Percentiles rank a stretch among this genome's conserved stretches.
Evolutionary conservation across 2,888 invertebrate genomes (phyloP).

Genomic region (Pasiphila rectangulata): DNA sequence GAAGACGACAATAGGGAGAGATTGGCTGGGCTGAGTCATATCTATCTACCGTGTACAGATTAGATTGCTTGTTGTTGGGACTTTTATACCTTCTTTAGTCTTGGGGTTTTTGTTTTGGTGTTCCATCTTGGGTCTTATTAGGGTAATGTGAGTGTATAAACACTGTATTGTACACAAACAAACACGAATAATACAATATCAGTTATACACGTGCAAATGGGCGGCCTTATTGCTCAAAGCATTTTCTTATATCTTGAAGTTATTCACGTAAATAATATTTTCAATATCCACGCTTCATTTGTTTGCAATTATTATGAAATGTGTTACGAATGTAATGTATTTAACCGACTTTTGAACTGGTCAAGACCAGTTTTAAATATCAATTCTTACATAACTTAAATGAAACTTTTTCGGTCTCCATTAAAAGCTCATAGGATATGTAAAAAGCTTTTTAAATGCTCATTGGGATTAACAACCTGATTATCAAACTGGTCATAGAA

Average conservation of each 20-base stretch:
- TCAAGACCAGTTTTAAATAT: constrained; percentile 34
- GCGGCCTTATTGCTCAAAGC: too few species aligned
- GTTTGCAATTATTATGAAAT: constrained; percentile 25
- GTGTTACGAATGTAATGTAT: constrained; percentile 28
- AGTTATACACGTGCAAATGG: too few species aligned
- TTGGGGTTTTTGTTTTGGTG: constrained; percentile 8
- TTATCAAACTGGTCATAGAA: too few species aligned
- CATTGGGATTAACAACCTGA: neutral
- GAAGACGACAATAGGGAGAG: constrained; percentile 19
- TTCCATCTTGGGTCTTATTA: neutral
- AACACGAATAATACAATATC: too few species aligned
- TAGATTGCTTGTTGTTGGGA: constrained; percentile 12
- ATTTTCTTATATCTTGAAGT: constrained; percentile 23
- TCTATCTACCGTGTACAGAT: constrained; percentile 12
- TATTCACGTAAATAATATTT: constrained; percentile 13
- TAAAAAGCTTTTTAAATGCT: constrained; percentile 1
- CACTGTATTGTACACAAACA: too few species aligned
- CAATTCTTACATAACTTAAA: constrained; percentile 30
- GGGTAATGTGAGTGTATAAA: too few species aligned
- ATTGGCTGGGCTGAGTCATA: constrained; percentile 12
- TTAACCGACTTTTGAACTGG: constrained; percentile 22
- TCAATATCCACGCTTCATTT: constrained; percentile 18
- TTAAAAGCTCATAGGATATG: constrained; percentile 14
- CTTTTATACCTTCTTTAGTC: constrained; percentile 10
- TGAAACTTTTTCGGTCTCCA: constrained; percentile 25